Percentiles rank a stretch among this genome's conserved stretches.
Evolutionary conservation across 2,797 vertebrate genomes (phyloP).

Genomic region (Ibycter americanus): DNA sequence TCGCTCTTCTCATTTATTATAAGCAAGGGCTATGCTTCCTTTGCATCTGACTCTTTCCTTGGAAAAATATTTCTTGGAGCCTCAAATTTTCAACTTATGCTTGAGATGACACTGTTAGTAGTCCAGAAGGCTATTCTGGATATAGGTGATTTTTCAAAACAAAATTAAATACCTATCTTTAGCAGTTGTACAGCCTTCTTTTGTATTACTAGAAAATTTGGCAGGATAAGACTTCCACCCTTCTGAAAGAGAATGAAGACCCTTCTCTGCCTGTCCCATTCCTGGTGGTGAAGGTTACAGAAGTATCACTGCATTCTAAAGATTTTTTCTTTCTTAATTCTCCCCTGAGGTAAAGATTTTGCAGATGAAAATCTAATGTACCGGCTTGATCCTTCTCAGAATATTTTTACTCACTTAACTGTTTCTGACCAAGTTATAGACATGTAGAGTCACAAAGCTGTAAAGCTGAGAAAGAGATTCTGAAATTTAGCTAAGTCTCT

Average conservation of each 20-base stretch:
- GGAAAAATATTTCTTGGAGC: not conserved
- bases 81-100: not conserved
- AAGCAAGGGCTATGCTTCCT: not conserved
- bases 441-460: not conserved
- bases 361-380: not conserved
- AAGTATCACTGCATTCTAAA: not conserved
- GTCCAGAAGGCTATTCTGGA: not conserved
- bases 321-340: not conserved
- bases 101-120: not conserved
- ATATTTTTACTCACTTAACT: not conserved
- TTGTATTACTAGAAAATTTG: not conserved
- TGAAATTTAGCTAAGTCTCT: not conserved
- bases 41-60: not conserved
- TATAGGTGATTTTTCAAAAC: not conserved
- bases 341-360: not conserved
- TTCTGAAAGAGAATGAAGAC: not conserved
- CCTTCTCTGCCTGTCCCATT: not conserved
- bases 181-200: not conserved
- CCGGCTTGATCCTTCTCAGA: not conserved
- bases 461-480: not conserved
- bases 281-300: not conserved
- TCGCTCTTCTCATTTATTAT: not conserved
- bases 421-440: not conserved
- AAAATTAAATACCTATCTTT: not conserved
- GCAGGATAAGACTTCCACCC: not conserved